Evolutionary conservation across 2,797 vertebrate genomes (phyloP), one percentile per base, ranked within the genome.

Genomic region (Muscicapa comitata): DNA sequence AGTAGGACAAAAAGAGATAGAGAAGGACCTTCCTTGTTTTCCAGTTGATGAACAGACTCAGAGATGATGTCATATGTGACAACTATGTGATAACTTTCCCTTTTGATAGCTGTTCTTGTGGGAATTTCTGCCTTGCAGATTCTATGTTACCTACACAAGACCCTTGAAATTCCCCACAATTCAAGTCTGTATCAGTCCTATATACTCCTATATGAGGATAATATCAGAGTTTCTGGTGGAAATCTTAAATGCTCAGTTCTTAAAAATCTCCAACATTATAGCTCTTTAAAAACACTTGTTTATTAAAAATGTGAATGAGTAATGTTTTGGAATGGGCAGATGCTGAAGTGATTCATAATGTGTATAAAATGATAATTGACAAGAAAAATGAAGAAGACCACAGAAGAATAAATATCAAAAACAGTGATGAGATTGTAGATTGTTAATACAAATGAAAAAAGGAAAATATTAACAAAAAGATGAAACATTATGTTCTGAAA

Each of bases 311-410:
- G 51, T n/a, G 83, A 91, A 77, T 88, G 66, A 80, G 81, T 77
- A 77, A 61, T 65, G 6, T 72, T 94, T 86, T 94, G 78, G 48
- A 90, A 82, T 67, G 17, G 73, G 28, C 47, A 90, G 50, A 75
- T 58, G 80, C 43, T 86, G 53, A 86, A 92, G 48, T 83, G 76
- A 91, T 75, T 95, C 48, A n/a, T 47, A 85, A 84, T 58, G 38
- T 88, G 63, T 40, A 42, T 48, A 85, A 68, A 96, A 88, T 58
- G 7, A 40, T 78, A 91, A 90, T 68, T 94, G 90, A 96, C 88
- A 80, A 79, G 37, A 93, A 54, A 97, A 93, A 93, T 71, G 23
- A 92, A 63, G 65, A 95, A 62, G n/a, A 62, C 54, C 48, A 68
- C 3, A 7, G 40, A 82, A 35, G 35, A 35, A 35, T 35, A 35